Percentiles rank a stretch among this genome's conserved stretches.
Conservation (phyloP, 2,888 invertebrate species). For the Oscheius sp. region DNA sequence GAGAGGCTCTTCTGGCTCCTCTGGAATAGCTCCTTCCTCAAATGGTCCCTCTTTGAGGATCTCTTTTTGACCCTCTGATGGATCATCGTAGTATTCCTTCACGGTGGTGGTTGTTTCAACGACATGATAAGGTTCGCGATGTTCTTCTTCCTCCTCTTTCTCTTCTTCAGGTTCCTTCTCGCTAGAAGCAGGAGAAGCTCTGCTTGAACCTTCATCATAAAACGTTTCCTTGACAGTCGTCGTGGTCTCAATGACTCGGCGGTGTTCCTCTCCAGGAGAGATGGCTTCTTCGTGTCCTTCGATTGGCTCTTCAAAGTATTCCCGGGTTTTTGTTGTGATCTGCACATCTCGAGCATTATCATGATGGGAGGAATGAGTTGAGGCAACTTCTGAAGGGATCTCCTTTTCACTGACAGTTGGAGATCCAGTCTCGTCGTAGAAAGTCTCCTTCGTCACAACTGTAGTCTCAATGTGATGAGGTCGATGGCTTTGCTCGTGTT, state of each 20-base stretch:
- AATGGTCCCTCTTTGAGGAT: not conserved
- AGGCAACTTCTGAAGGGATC: too few species aligned
- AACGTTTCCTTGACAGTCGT: constrained; percentile 1
- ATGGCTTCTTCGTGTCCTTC: not conserved
- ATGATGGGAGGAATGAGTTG: too few species aligned
- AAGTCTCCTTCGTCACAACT: not conserved
- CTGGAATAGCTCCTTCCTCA: not conserved
- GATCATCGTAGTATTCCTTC: constrained; percentile 9
- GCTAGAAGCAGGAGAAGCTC: not conserved
- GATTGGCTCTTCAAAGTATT: constrained; percentile 12
- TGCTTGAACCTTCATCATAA: not conserved
- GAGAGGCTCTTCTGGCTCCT: not conserved
- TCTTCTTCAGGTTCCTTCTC: not conserved
- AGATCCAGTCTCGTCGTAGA: not conserved
- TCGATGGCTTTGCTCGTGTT: not conserved
- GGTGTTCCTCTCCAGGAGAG: not conserved
- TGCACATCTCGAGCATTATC: constrained; percentile 7
- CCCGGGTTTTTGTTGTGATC: constrained; percentile 1
- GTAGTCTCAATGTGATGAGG: not conserved
- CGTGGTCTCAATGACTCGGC: not conserved
- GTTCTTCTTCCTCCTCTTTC: constrained; percentile 15
- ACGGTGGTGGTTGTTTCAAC: constrained; percentile 17
- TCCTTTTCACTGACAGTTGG: not conserved
- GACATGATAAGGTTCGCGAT: constrained; percentile 12
- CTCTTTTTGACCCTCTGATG: not conserved